These are phyloP conservation scores for Achroia grisella DNA, from an alignment of 1,140 invertebrate genomes.

Conservation along the genomic window DNA sequence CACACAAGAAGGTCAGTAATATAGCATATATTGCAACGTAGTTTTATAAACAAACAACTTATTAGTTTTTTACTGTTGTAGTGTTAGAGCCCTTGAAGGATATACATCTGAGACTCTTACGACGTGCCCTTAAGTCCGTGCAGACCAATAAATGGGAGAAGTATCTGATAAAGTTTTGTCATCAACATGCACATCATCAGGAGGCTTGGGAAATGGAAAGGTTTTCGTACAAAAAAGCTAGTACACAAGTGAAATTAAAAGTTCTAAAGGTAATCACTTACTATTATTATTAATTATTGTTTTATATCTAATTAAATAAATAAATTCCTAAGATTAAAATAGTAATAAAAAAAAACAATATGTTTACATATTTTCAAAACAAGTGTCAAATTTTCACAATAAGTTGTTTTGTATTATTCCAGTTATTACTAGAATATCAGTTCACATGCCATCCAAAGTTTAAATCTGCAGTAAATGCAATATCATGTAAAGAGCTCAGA, in stretches of 20 bases:
- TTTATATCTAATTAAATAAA: no score
- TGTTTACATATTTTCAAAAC: no score
- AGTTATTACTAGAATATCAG: constrained; percentile 94
- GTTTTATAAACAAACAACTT: constrained; percentile 62
- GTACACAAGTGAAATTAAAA: constrained; percentile 88
- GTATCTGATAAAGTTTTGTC: constrained; percentile 91
- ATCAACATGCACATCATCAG: constrained; percentile 86
- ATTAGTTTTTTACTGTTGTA: constrained; percentile 75
- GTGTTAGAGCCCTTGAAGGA: constrained; percentile 87
- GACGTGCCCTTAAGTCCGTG: constrained; percentile 89
- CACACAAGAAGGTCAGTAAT: constrained; percentile 84
- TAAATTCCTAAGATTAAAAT: no score
- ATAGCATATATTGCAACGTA: constrained; percentile 34
- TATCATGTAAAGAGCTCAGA: constrained; percentile 85
- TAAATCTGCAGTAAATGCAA: constrained; percentile 91
- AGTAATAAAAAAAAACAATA: no score
- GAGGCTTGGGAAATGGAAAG: constrained; percentile 98
- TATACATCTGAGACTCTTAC: constrained; percentile 90
- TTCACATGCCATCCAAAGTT: constrained; percentile 96
- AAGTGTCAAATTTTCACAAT: no score
- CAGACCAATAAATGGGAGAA: constrained; percentile 93
- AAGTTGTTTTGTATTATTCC: constrained; percentile 33
- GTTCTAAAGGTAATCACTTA: constrained; percentile 89
- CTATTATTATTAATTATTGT: background rate
- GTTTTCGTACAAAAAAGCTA: constrained; percentile 95